Conservation (phyloP, 2,113 vertebrate species). For the Indri indri region DNA sequence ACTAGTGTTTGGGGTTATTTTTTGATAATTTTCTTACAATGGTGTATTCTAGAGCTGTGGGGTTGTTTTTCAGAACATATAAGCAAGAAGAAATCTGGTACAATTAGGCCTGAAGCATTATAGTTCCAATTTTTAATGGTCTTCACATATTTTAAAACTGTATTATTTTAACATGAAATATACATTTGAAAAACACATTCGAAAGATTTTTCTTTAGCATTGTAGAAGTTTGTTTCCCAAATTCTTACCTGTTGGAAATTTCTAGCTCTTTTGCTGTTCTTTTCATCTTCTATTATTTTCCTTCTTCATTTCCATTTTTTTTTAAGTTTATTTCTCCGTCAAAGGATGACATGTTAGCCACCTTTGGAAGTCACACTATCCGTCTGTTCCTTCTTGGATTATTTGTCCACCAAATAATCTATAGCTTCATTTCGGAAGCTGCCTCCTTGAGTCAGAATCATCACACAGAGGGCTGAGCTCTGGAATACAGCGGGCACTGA, state of each 20-base stretch:
- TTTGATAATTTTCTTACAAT: neutral
- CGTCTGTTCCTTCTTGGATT: neutral
- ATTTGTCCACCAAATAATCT: constrained; percentile 60
- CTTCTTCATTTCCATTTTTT: constrained; percentile 54
- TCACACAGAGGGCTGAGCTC: constrained; percentile 63
- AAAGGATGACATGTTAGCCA: neutral
- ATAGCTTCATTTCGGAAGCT: constrained; percentile 27
- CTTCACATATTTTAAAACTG: constrained; percentile 40
- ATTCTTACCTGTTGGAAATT: constrained; percentile 81
- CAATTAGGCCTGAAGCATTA: neutral
- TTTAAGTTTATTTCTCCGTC: constrained; percentile 23
- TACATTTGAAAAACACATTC: constrained; percentile 57
- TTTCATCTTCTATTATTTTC: constrained; percentile 20
- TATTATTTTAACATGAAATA: constrained; percentile 40
- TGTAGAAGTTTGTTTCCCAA: constrained; percentile 37
- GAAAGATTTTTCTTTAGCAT: constrained; percentile 16
- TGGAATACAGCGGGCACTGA: constrained; percentile 65
- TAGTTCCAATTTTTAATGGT: constrained; percentile 35
- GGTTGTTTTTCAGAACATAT: neutral
- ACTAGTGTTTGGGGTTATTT: constrained; percentile 16
- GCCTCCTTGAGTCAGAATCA: constrained; percentile 44
- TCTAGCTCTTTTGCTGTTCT: constrained; percentile 57
- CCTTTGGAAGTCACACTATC: neutral
- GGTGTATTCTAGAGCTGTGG: neutral
- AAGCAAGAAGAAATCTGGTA: neutral